Evolutionary conservation across 2,797 vertebrate genomes (phyloP), one percentile per base, ranked within the genome.

Genomic region (Geotrypetes seraphini): DNA sequence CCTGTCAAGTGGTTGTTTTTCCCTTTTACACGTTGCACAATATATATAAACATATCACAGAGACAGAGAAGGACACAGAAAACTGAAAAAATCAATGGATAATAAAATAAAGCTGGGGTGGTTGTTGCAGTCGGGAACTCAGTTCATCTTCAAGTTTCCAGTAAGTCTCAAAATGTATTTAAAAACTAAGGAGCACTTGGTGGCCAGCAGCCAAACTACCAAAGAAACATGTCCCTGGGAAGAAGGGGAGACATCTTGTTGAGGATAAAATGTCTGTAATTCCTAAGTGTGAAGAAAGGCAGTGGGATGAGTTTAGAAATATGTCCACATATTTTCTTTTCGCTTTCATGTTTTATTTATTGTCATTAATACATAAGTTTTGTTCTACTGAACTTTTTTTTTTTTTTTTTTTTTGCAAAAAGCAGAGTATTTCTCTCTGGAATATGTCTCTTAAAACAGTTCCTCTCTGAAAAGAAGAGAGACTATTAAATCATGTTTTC

Each of bases 111-210:
- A 49, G 11, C 16, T n/a, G 16, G 37, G 36, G 29, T 17, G 22
- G 22, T 51, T 33, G 66, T 54, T 35, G 63, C 41, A 66, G 12
- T 54, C 47, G 59, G 46, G 44, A 67, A 32, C 26, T 67, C 65
- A 67, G 50, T 71, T 69, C 48, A 68, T 75, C 64, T 67, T 74
- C 55, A 73, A 67, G 61, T 78, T 75, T 71, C 51, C 45, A 40
- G 50, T 27, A 62, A 59, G 72, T 62, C 50, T 71, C 36, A 41
- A 51, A 69, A 55, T 39, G 34, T 40, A 34, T 58, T 75, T 63
- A 69, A 58, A 69, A 67, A 61, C 67, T 75, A 81, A 82, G 70
- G 53, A 75, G 40, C 71, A 78, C 75, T 79, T 78, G 36, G 63
- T 77, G 68, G 39, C 52, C 52, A 53, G 59, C 40, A 78, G 71